Evolutionary conservation across 2,797 vertebrate species (phyloP).

Genomic region (Caiman crocodilus): DNA sequence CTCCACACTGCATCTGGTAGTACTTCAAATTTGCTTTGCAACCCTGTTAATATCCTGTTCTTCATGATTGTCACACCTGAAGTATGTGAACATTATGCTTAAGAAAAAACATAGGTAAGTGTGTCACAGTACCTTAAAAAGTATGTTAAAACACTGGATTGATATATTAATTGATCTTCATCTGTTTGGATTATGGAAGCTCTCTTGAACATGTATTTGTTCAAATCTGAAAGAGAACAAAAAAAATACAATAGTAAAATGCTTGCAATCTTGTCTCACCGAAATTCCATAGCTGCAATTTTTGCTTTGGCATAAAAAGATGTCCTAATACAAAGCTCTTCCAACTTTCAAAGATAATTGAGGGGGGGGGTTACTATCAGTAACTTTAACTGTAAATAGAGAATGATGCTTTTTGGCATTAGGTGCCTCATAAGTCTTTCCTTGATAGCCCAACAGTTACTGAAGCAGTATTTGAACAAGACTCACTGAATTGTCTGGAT

Average conservation of each 20-base stretch:
- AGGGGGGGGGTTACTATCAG: conserved; percentile 52
- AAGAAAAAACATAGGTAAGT: conserved; percentile 59
- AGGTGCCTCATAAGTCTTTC: conserved; percentile 60
- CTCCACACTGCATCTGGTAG: conserved; percentile 57
- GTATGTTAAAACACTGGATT: conserved; percentile 71
- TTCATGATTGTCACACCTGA: conserved; percentile 38
- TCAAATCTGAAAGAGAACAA: conserved; percentile 74
- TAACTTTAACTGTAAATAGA: conserved; percentile 69
- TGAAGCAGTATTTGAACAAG: conserved; percentile 54
- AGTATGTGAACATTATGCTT: conserved; percentile 34
- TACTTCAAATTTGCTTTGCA: conserved; percentile 46
- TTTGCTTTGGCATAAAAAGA: conserved; percentile 38
- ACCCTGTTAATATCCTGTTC: conserved; percentile 55
- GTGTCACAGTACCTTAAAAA: conserved; percentile 75
- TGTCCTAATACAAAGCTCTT: background rate
- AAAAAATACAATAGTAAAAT: conserved; percentile 38
- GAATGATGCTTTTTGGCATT: conserved; percentile 49
- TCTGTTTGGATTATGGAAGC: conserved; percentile 75
- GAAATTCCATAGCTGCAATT: background rate
- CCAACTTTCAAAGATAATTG: conserved; percentile 50
- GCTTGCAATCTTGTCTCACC: conserved; percentile 19
- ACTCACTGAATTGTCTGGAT: conserved; percentile 53
- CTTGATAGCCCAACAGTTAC: conserved; percentile 69
- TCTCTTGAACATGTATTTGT: conserved; percentile 69
- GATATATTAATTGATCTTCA: conserved; percentile 80